Percentiles rank a stretch among this genome's conserved stretches.
Conservation (phyloP, 2,888 invertebrate species). For the Drosophila monieri region DNA sequence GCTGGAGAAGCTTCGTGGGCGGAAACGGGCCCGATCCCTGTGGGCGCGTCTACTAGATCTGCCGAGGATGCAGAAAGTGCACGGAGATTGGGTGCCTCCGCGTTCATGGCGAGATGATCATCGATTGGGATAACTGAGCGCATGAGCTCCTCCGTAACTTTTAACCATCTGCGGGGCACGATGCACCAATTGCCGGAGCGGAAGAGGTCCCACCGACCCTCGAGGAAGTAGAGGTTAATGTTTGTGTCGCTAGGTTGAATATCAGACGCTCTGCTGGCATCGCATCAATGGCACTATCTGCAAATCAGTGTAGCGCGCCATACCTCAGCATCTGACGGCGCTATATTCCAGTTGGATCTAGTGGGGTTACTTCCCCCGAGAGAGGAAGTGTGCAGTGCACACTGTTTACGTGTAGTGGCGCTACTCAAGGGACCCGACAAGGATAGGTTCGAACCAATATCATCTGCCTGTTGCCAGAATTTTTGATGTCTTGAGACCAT, state of each 20-base stretch:
- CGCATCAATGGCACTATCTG: too few species aligned
- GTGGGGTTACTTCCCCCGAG: not conserved
- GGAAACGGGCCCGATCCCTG: constrained; percentile 18
- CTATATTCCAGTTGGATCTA: not conserved
- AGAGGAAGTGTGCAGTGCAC: not conserved
- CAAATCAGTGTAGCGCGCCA: too few species aligned
- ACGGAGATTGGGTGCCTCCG: constrained; percentile 21
- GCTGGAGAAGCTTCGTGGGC: constrained; percentile 25
- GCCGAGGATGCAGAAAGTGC: constrained; percentile 12
- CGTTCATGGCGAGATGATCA: constrained; percentile 10
- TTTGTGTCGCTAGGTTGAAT: too few species aligned
- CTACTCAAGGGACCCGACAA: not conserved
- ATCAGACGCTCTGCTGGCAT: too few species aligned
- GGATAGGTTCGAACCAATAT: too few species aligned
- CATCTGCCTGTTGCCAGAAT: not conserved
- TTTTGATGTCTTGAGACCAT: not conserved
- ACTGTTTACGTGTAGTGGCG: not conserved
- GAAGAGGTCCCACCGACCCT: not conserved
- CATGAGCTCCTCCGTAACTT: constrained; percentile 10
- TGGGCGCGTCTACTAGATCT: constrained; percentile 19
- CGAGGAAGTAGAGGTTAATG: too few species aligned
- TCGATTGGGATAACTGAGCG: constrained; percentile 13
- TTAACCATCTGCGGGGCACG: constrained; percentile 9
- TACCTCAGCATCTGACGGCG: too few species aligned
- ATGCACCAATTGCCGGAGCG: not conserved